Base-by-base conservation (phyloP, 2,113 vertebrate genomes). In the Toxostoma redivivum region DNA sequence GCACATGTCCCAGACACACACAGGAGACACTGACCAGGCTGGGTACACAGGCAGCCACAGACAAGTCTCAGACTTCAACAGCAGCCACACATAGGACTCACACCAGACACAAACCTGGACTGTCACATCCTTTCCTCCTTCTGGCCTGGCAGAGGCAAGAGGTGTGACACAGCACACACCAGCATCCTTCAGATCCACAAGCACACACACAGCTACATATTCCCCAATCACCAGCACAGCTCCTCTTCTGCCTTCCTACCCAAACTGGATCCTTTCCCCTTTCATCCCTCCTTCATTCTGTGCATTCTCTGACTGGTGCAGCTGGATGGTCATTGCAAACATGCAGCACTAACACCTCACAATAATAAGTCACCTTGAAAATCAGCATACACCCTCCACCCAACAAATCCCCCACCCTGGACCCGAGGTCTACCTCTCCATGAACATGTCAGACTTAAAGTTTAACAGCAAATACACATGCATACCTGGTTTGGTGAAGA, bases 201-300 rank as follows among this genome's bases (percentile, higher is more conserved):
- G 12, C 4, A 27, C 20, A 61, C 2, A 2, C 5, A 21, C 2
- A 33, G 15, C 28, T 12, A 2, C 0, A 0, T 12, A n/a, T 47
- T 15, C 9, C 5, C 25, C 4, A 7, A 56, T 30, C 1, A 61
- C 4, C 3, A 3, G 5, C 30, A 69, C 13, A 5, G 7, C 3
- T n/a, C 21, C 24, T 65, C 28, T 42, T 20, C 28, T 24, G 4
- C 23, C 15, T 5, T 2, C 11, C 3, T 24, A 1, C 2, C 9
- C 23, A 72, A 20, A 11, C 11, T 7, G 14, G 17, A 58, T 53
- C 27, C 23, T 24, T 5, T 15, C 4, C 11, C 11, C 35, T 70
- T 65, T 56, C 65, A 65, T 11, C 10, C 5, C 25, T 27, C 13
- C 17, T 35, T 86, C 37, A 27, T 66, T 42, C 11, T 31, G 48